phyloP scores from a whole-genome alignment of 2,888 invertebrate species.

The Papilio elwesi region DNA sequence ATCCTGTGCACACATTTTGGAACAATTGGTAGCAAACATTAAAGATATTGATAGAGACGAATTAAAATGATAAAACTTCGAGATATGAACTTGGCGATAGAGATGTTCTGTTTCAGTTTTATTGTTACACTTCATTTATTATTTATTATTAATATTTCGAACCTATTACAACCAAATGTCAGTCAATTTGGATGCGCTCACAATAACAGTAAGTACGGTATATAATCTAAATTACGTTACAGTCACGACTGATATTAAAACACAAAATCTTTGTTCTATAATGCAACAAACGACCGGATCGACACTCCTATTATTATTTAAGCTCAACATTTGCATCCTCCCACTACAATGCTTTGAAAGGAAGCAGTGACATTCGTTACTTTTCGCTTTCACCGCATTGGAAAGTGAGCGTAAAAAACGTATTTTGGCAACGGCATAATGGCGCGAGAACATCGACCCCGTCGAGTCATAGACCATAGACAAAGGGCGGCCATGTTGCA shows the following conservation, averaged over 20 bases:
- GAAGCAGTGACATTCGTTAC: conserved; percentile 81
- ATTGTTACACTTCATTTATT: conserved; percentile 11
- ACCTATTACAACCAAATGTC: conserved; percentile 12
- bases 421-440: conserved; percentile 80
- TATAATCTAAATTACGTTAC: conserved; percentile 18
- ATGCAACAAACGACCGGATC: conserved; percentile 42
- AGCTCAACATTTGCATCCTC: conserved; percentile 68
- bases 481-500: conserved; percentile 75
- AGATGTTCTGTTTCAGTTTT: conserved; percentile 7
- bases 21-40: no score
- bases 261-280: conserved; percentile 51
- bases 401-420: conserved; percentile 84
- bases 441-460: conserved; percentile 76
- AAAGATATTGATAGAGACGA: neutral
- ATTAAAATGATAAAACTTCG: neutral
- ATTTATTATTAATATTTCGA: neutral
- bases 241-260: conserved; percentile 33
- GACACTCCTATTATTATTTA: conserved; percentile 71
- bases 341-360: conserved; percentile 80
- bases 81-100: conserved; percentile 5
- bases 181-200: conserved; percentile 6
- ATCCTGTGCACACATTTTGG: no score
- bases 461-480: conserved; percentile 71
- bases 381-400: conserved; percentile 84
- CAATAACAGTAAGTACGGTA: neutral